Percentiles rank a stretch among this genome's conserved stretches.
Evolutionary conservation across 2,888 invertebrate genomes (phyloP).

Genomic region (Polymixis flavicincta): DNA sequence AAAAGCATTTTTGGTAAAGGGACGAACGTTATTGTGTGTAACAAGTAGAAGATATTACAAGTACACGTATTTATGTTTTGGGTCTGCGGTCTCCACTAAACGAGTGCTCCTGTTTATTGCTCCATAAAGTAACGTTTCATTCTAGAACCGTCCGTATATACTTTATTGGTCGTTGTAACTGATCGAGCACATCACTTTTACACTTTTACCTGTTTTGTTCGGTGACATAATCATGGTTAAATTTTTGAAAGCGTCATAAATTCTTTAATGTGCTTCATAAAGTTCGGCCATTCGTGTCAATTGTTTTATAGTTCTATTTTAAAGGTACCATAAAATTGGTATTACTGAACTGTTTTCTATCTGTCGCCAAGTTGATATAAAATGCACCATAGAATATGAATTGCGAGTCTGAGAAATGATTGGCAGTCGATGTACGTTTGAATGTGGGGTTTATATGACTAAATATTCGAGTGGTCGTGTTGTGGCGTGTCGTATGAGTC

Average conservation of each 20-base stretch:
- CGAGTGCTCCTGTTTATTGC: slow-evolving; percentile 70
- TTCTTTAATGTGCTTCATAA: slow-evolving; percentile 47
- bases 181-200: slow-evolving; percentile 73
- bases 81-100: slow-evolving; percentile 56
- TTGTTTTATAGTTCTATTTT: slow-evolving; percentile 60
- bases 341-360: slow-evolving; percentile 34
- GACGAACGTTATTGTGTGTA: slow-evolving; percentile 48
- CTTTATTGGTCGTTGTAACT: slow-evolving; percentile 74
- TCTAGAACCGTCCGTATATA: slow-evolving; percentile 67
- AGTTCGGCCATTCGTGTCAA: slow-evolving; percentile 54
- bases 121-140: slow-evolving; percentile 73
- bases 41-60: slow-evolving; percentile 58
- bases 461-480: slow-evolving; percentile 55
- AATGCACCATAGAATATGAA: slow-evolving; percentile 27
- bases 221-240: slow-evolving; percentile 52
- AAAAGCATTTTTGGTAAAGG: slow-evolving; percentile 48
- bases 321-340: slow-evolving; percentile 38
- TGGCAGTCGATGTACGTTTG: slow-evolving; percentile 28
- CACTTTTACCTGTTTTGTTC: slow-evolving; percentile 63
- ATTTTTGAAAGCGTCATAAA: slow-evolving; percentile 52
- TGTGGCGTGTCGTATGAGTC: slow-evolving; percentile 51
- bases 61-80: slow-evolving; percentile 59
- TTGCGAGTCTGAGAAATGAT: slow-evolving; percentile 21
- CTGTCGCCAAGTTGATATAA: slow-evolving; percentile 20
- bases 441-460: slow-evolving; percentile 34